A percentile compares a stretch with the other conserved stretches of the same genome.
Evolutionary conservation across 2,888 invertebrate genomes (phyloP).

Genomic region (Carterocephalus palaemon): DNA sequence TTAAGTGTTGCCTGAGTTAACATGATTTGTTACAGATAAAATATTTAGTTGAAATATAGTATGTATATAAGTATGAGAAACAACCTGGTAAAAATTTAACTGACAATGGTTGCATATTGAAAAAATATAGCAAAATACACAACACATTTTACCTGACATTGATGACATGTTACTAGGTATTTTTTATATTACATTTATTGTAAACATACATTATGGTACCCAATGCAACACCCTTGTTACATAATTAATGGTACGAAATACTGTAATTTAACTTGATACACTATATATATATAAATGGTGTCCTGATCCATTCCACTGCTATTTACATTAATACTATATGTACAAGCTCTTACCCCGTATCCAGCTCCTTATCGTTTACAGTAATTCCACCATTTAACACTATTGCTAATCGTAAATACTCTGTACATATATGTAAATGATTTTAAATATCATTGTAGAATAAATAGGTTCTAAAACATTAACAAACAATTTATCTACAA

Average conservation of each 20-base stretch:
- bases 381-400: constrained; percentile 33
- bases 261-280: constrained; percentile 30
- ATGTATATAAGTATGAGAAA: too few species aligned
- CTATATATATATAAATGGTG: constrained; percentile 34
- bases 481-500: constrained; percentile 43
- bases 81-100: too few species aligned
- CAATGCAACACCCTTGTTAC: constrained; percentile 12
- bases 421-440: constrained; percentile 43
- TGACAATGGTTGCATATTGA: constrained; percentile 4
- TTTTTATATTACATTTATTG: constrained; percentile 21
- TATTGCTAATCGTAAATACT: constrained; percentile 44
- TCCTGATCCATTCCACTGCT: constrained; percentile 40
- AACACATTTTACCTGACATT: constrained; percentile 8
- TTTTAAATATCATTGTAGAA: constrained; percentile 33
- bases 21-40: too few species aligned
- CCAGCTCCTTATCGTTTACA: constrained; percentile 31
- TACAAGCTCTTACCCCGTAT: constrained; percentile 39
- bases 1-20: too few species aligned
- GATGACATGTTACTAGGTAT: constrained; percentile 9
- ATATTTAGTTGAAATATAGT: too few species aligned
- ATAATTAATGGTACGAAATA: constrained; percentile 30
- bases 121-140: constrained; percentile 12
- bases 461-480: constrained; percentile 39
- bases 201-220: constrained; percentile 17
- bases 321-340: constrained; percentile 50